phyloP scores from a whole-genome alignment of 2,797 vertebrate genomes.

The Netta rufina region DNA sequence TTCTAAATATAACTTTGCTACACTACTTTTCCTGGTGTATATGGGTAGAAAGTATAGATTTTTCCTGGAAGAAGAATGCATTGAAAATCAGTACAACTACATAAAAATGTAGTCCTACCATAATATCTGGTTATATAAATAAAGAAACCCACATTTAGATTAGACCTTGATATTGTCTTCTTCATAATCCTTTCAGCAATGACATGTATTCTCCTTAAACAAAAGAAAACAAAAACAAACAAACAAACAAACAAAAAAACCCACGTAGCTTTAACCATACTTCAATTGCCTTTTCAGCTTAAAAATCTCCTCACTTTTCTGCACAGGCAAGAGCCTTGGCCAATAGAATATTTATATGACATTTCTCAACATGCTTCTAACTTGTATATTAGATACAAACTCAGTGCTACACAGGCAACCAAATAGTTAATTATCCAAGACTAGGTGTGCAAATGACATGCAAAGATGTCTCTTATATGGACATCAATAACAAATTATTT shows the following conservation, averaged over 20 bases:
- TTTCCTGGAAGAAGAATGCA: neutral
- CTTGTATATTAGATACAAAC: neutral
- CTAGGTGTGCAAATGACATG: neutral
- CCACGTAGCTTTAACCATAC: neutral
- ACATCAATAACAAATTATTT: neutral
- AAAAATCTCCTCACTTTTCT: neutral
- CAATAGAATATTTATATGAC: neutral
- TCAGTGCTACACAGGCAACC: neutral
- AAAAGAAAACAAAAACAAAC: neutral
- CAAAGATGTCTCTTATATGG: neutral
- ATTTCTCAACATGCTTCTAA: neutral
- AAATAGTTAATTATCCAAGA: neutral
- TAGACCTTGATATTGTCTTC: neutral
- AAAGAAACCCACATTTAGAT: neutral
- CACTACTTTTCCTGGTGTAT: neutral
- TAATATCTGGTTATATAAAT: neutral
- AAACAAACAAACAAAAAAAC: too few relatives aligned
- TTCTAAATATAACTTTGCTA: neutral
- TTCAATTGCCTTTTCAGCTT: neutral
- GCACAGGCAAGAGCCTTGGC: neutral
- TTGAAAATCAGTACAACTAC: too few relatives aligned
- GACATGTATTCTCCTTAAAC: neutral
- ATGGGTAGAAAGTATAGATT: rapidly evolving
- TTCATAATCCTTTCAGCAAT: neutral
- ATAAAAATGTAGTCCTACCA: neutral